Evolutionary conservation across 2,888 invertebrate species (phyloP), one percentile per base, ranked within the genome.

Genomic region (Lasioglossum lativentre): DNA sequence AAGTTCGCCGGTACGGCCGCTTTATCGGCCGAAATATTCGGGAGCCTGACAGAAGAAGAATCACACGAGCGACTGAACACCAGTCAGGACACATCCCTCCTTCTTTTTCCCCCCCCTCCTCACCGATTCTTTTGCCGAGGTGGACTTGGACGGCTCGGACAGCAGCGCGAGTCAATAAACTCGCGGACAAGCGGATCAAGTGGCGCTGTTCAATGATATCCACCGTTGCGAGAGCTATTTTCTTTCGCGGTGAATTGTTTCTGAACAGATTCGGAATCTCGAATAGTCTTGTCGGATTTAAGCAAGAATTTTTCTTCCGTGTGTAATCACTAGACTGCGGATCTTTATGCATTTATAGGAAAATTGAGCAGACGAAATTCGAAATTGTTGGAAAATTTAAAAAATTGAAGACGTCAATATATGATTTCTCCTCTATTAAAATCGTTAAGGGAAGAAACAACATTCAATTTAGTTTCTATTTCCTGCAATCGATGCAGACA

Each of bases 11-110:
- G 75, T 78, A 56, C 77, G 76, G n/a, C n/a, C 75, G 34, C 74
- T 82, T 80, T 78, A 75, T 79, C 83, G 83, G 72, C 47, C 75
- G 80, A 84, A 82, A 79, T 78, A 84, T 75, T 81, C 74, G 71
- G 47, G 45, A 4, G 19, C 23, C 47, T 52, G 63, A 85, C 63
- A 72, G 82, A 79, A 80, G 75, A 68, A 75, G 68, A 80, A 66
- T 86, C 82, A 72, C 77, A 56, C 77, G 77, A 77, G 66, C 42
- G 86, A 78, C 56, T 59, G 82, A 75, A 74, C 66, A n/a, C 23
- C 52, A n/a, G 10, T 52, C 52, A 3, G n/a, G 52, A n/a, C 23
- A 23, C 52, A 34, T 34, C 34, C 3, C 3, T 34, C 3, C 3
- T 34, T 23, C 23, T 52, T 52, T 52, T 23, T 52, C n/a, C n/a